Base-by-base conservation (phyloP, 2,113 vertebrate genomes). In the Riparia riparia region DNA sequence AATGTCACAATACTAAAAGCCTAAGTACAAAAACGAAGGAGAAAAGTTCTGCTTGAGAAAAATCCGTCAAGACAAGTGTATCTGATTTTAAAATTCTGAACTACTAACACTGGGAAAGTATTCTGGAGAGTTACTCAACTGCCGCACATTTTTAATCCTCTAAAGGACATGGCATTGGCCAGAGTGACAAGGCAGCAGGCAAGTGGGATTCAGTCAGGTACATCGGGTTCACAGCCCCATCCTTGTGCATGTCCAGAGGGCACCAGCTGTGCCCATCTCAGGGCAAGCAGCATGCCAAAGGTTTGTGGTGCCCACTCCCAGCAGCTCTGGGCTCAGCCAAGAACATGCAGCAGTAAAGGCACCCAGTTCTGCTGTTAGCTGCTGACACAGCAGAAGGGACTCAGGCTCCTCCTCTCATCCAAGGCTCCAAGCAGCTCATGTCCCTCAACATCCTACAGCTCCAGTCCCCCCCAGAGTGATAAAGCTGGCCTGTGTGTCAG, bases 141-240 rank as follows among this genome's bases (percentile, higher is more conserved):
- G 32, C 7, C 24, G 21, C 2, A 1, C 0, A 1, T 29, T 89
- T 82, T 26, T 57, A 42, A n/a, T 45, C 14, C 34, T 89, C 31
- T 4, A n/a, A 34, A 89, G 19, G 34, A 53, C 2, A 4, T 1
- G 3, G 7, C 12, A 2, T 4, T 34, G 18, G 26, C 16, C 18
- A 26, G 1, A 1, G 42, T 25, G 34, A 44, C 34, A 64, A 9
- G 4, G n/a, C 49, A 79, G 47, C 13, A 90, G 45, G 17, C 6
- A 17, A 71, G 19, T 1, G 0, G 41, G 22, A 69, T 69, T 78
- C n/a, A n/a, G 28, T 13, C 64, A 50, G 0, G 39, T 11, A 60
- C 14, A 17, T 0, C 0, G 4, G 6, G 7, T 50, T 66, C 50
- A 32, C 0, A 26, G 25, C 51, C 42, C 57, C 5, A 37, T 29